Evolutionary conservation across 2,113 vertebrate genomes (phyloP).

Genomic region (Urocolius indicus): DNA sequence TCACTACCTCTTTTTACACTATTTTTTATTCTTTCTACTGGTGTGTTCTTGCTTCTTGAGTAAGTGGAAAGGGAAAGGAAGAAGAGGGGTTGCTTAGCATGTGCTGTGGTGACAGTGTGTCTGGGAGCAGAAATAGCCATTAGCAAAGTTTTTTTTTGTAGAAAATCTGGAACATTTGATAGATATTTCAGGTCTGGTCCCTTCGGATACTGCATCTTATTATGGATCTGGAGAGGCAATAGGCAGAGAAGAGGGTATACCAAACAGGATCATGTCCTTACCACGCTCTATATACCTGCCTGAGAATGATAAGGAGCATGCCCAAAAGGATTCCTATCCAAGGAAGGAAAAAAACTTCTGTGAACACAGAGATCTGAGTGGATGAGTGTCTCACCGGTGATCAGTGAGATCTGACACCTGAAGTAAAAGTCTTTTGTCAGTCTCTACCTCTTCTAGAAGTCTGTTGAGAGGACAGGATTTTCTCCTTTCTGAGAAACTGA

Average conservation of each 20-base stretch:
- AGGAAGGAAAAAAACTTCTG: not conserved
- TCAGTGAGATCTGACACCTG: not conserved
- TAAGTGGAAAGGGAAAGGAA: not conserved
- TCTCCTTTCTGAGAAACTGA: not conserved
- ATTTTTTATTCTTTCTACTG: not conserved
- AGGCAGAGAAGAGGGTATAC: not conserved
- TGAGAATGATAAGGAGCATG: not conserved
- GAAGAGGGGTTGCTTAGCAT: not conserved
- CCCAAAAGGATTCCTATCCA: not conserved
- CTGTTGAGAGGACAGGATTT: not conserved
- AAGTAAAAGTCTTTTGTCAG: not conserved
- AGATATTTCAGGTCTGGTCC: not conserved
- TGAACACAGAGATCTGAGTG: not conserved
- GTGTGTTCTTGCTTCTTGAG: not conserved
- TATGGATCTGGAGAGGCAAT: not conserved
- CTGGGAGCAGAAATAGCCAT: not conserved
- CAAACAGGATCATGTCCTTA: not conserved
- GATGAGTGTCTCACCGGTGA: not conserved
- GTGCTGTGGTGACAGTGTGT: not conserved
- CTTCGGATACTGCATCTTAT: not conserved
- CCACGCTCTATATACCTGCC: not conserved
- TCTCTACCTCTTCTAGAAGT: not conserved
- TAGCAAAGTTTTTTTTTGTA: not conserved
- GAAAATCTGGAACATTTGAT: not conserved
- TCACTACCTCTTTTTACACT: slow-evolving; percentile 41